These are phyloP conservation scores for Catotricha subobsoleta DNA, from an alignment of 2,888 invertebrate species.

Conservation along the genomic window DNA sequence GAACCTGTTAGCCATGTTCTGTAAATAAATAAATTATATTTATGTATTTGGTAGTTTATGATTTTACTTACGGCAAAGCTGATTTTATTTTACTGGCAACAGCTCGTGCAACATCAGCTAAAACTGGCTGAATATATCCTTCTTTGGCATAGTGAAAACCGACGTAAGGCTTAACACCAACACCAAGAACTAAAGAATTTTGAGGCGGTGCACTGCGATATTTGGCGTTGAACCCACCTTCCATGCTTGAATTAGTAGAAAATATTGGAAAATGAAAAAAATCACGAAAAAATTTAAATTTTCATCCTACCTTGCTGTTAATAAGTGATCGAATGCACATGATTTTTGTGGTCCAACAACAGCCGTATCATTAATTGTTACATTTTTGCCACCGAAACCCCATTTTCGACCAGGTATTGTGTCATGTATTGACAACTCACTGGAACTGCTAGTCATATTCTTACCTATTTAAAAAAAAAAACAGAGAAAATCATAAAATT, in stretches of 20 bases:
- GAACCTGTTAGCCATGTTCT: constrained; percentile 37
- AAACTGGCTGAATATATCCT: constrained; percentile 60
- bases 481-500: no score
- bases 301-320: constrained; percentile 41
- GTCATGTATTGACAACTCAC: constrained; percentile 16
- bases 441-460: constrained; percentile 9
- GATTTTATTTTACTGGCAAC: constrained; percentile 75
- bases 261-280: neutral
- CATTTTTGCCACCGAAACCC: constrained; percentile 56
- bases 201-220: constrained; percentile 58
- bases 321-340: constrained; percentile 64
- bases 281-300: neutral
- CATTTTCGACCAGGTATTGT: constrained; percentile 63
- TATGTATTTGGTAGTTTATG: neutral
- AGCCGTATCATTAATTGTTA: constrained; percentile 57
- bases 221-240: constrained; percentile 29
- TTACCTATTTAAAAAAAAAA: no score
- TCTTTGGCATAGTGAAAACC: constrained; percentile 83
- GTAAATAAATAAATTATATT: constrained; percentile 5
- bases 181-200: constrained; percentile 54
- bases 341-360: constrained; percentile 48
- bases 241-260: constrained; percentile 14
- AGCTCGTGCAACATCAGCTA: constrained; percentile 84
- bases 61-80: constrained; percentile 35
- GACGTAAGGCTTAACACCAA: constrained; percentile 67